Conservation (phyloP, 2,797 vertebrate genomes). For the Enteromius fasciolatus region DNA sequence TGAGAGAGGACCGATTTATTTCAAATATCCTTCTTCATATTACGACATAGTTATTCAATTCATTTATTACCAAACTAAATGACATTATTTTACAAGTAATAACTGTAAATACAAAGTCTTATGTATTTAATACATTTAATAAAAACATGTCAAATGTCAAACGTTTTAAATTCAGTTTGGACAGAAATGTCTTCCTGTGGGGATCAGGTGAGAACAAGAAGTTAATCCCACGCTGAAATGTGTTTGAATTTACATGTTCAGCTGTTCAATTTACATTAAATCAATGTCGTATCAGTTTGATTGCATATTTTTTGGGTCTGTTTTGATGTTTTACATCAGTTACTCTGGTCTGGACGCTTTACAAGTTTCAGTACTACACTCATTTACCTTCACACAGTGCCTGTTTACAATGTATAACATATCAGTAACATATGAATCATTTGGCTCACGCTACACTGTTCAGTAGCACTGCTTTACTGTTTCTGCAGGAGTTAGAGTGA, state of each 20-base stretch:
- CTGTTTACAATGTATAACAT: not conserved
- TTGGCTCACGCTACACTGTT: not conserved
- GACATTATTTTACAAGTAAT: not conserved
- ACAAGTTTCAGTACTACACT: not conserved
- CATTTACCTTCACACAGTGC: not conserved
- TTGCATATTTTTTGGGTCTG: not conserved
- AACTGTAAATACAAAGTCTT: not conserved
- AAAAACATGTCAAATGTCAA: slow-evolving; percentile 1
- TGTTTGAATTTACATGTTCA: not conserved
- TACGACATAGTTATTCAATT: slow-evolving; percentile 13
- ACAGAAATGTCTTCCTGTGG: not conserved
- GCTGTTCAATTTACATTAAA: not conserved
- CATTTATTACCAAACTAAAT: not conserved
- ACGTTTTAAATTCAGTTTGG: not conserved
- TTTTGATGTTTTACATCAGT: not conserved
- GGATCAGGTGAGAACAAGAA: not conserved
- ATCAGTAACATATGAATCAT: not conserved
- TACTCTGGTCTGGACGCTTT: not conserved
- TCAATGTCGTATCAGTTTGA: not conserved
- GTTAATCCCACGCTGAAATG: not conserved
- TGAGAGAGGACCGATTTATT: not conserved
- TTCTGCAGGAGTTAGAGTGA: not conserved
- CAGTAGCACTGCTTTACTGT: not conserved
- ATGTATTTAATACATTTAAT: not conserved
- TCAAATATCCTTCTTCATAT: not conserved